Conservation (phyloP, 2,797 vertebrate species). For the Poeciliopsis paucimaculata region DNA sequence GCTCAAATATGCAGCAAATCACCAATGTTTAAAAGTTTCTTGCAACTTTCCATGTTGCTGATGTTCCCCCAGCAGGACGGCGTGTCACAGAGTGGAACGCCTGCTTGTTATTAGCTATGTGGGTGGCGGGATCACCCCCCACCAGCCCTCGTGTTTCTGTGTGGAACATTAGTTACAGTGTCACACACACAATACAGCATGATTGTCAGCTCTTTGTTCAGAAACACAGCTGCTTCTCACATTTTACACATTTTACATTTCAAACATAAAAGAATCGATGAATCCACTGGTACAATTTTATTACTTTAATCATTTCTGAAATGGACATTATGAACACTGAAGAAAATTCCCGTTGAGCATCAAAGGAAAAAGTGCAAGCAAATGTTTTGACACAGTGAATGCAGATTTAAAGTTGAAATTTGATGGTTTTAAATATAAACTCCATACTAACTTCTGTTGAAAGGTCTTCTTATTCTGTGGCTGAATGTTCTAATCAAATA, state of each 20-base stretch:
- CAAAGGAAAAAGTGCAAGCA: background rate
- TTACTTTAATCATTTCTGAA: background rate
- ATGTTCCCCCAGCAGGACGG: slow-evolving; percentile 33
- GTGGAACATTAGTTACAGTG: slow-evolving; percentile 50
- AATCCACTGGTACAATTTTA: background rate
- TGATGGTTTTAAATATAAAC: background rate
- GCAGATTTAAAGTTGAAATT: background rate
- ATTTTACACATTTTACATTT: background rate
- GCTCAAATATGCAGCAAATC: background rate
- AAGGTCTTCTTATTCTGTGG: background rate
- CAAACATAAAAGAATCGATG: background rate
- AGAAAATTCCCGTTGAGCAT: background rate
- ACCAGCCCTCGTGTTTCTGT: slow-evolving; percentile 32
- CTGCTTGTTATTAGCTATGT: background rate
- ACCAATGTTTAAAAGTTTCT: background rate
- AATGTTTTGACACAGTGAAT: background rate
- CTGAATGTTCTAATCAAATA: slow-evolving; percentile 11
- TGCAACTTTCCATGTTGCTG: slow-evolving; percentile 34
- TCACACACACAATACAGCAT: slow-evolving; percentile 43
- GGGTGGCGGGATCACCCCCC: background rate
- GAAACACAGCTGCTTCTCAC: slow-evolving; percentile 36
- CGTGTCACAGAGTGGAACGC: slow-evolving; percentile 42
- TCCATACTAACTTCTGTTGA: background rate
- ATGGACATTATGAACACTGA: background rate
- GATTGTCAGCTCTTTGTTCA: slow-evolving; percentile 67